Base-by-base conservation (phyloP, 2,888 invertebrate species). In the Panzeria rudis region DNA sequence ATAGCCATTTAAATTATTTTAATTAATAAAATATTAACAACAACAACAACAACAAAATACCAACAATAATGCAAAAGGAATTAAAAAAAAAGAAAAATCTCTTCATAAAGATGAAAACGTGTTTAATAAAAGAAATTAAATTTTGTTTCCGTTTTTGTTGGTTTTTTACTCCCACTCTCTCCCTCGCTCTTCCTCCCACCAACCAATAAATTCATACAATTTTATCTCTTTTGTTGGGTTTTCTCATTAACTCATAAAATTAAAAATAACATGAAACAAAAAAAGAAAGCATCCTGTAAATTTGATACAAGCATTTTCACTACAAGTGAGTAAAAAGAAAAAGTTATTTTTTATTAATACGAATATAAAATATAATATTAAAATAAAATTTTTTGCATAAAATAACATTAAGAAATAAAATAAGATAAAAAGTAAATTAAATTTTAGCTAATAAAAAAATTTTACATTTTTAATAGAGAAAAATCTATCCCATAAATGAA, bases 401-500 rank as follows among this genome's bases (percentile, higher is more conserved):
- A 47, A 25, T 23, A 64, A 4, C n/a, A 61, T 25, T 47, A 44
- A 20, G 38, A 25, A 61, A 32, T 29, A 38, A 47, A 64, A 25
- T 25, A 47, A 64, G 29, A 47, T 25, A 66, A 41, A 56, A 44
- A 1, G 3, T 54, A 77, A 56, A 69, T 41, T 59, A 50, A 71
- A 75, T 69, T 75, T 79, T 80, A 72, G 71, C 56, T 76, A 59
- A 41, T 20, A 64, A 69, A 35, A 73, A 50, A 73, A 62, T 78
- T 73, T 83, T 54, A 68, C 44, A 73, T 78, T 77, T 72, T 59
- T 62, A 77, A 66, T 62, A 76, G 38, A 9, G 23, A 82, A 82
- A 32, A 32, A 23, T 41, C 35, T 20, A 6, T 7, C 5, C 41
- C 35, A n/a, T 11, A 8, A 7, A 35, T 3, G 5, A n/a, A n/a